These are phyloP conservation scores for Drosophila cracens DNA, from an alignment of 2,888 invertebrate species.

Conservation along the genomic window DNA sequence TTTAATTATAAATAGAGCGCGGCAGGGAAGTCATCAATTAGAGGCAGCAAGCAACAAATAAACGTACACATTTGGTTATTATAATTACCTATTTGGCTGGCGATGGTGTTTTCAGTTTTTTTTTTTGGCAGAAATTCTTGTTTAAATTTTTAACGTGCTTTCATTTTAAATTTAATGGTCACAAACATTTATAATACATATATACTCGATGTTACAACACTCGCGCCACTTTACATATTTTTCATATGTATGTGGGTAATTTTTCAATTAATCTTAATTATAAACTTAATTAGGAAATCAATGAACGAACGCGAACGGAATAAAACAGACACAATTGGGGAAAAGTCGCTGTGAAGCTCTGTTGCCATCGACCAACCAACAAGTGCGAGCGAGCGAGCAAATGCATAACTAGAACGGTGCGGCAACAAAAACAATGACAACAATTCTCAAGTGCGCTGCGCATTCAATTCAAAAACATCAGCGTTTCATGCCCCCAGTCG, in stretches of 20 bases:
- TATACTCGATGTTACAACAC: slow-evolving; percentile 59
- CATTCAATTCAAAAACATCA: slow-evolving; percentile 44
- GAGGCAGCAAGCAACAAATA: slow-evolving; percentile 35
- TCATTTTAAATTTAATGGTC: slow-evolving; percentile 56
- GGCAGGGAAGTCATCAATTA: slow-evolving; percentile 76
- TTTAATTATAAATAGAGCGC: slow-evolving; percentile 69
- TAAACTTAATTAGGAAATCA: slow-evolving; percentile 85
- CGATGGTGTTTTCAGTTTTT: slow-evolving; percentile 26
- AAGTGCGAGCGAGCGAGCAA: slow-evolving; percentile 63
- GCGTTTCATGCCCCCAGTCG: slow-evolving; percentile 32
- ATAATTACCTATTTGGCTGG: slow-evolving; percentile 61
- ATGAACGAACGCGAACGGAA: slow-evolving; percentile 76
- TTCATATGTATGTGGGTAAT: slow-evolving; percentile 74
- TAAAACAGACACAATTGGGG: slow-evolving; percentile 77
- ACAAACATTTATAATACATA: slow-evolving; percentile 33
- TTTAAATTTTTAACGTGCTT: slow-evolving; percentile 63
- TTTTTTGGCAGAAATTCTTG: slow-evolving; percentile 68
- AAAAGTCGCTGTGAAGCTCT: slow-evolving; percentile 53
- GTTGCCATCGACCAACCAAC: slow-evolving; percentile 28
- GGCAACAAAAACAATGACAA: slow-evolving; percentile 73
- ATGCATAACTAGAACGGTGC: slow-evolving; percentile 50
- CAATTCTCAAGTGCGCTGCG: slow-evolving; percentile 62
- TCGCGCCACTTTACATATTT: slow-evolving; percentile 55
- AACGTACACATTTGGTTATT: slow-evolving; percentile 52
- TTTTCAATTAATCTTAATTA: slow-evolving; percentile 85